Evolutionary conservation across 2,113 vertebrate genomes (phyloP).

Genomic region (Mellivora capensis): DNA sequence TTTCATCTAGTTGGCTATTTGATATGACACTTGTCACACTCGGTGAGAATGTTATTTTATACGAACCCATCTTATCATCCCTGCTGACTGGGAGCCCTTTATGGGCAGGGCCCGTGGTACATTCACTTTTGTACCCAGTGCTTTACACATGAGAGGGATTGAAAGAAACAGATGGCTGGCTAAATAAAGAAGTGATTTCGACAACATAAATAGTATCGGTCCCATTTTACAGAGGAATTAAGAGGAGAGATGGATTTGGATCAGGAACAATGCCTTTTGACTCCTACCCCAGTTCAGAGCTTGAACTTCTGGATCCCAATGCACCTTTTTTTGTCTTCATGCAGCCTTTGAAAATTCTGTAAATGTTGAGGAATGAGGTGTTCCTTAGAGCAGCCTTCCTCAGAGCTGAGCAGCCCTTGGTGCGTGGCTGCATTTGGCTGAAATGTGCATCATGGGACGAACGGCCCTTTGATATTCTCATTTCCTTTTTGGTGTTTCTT

Average conservation of each 20-base stretch:
- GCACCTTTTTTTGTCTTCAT: neutral
- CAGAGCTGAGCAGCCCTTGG: neutral
- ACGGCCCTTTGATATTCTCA: conserved; percentile 9
- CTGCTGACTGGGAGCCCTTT: neutral
- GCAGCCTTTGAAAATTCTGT: neutral
- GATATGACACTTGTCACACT: neutral
- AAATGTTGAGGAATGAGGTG: neutral
- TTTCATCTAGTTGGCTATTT: neutral
- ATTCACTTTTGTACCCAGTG: neutral
- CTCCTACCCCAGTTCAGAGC: neutral
- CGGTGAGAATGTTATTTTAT: neutral
- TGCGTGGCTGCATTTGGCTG: conserved; percentile 23
- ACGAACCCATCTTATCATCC: neutral
- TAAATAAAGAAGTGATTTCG: neutral
- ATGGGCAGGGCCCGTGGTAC: neutral
- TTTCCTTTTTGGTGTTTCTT: conserved; percentile 46
- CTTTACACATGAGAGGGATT: neutral
- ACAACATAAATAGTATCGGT: neutral
- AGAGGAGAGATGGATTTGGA: neutral
- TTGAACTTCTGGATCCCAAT: neutral
- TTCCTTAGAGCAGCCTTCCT: no score
- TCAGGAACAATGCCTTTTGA: neutral
- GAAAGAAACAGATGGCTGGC: neutral
- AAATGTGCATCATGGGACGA: neutral
- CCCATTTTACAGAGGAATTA: neutral